These are phyloP conservation scores for Diachasmimorpha longicaudata DNA, from an alignment of 1,140 invertebrate genomes.

Conservation along the genomic window DNA sequence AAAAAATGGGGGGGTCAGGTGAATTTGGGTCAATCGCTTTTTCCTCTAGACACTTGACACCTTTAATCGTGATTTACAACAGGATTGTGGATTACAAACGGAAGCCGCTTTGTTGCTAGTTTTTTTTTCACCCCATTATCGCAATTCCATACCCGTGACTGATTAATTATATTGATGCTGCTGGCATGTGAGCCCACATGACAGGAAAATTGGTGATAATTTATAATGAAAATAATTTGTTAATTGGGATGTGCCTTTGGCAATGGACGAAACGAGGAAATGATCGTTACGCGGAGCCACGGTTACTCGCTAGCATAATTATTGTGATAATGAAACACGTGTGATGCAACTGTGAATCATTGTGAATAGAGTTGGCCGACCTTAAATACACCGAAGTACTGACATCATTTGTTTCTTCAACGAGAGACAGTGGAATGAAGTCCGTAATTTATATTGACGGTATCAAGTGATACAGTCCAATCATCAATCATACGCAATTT, in stretches of 20 bases:
- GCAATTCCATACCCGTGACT: constrained; percentile 2
- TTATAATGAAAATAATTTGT: not conserved
- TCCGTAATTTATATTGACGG: not conserved
- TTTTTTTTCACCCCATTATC: constrained; percentile 13
- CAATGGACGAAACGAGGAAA: constrained; percentile 21
- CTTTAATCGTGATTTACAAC: constrained; percentile 15
- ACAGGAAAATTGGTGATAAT: constrained; percentile 12
- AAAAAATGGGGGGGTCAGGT: not conserved
- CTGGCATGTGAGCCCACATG: not conserved
- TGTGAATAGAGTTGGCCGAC: constrained; percentile 12
- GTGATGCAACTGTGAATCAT: constrained; percentile 22
- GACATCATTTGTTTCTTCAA: constrained; percentile 18
- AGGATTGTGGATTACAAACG: constrained; percentile 21
- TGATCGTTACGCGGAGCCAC: not conserved
- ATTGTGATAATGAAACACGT: constrained; percentile 27
- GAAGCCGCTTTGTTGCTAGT: constrained; percentile 7
- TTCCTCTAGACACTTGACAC: not conserved
- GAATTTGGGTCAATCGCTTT: not conserved
- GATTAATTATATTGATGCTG: not conserved
- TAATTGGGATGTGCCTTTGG: not conserved
- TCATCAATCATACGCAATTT: not conserved
- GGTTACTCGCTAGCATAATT: constrained; percentile 7
- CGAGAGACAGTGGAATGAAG: not conserved
- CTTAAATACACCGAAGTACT: constrained; percentile 10
- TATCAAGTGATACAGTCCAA: not conserved